Conservation (phyloP, 2,113 vertebrate genomes). For the Heloderma charlesbogerti region DNA sequence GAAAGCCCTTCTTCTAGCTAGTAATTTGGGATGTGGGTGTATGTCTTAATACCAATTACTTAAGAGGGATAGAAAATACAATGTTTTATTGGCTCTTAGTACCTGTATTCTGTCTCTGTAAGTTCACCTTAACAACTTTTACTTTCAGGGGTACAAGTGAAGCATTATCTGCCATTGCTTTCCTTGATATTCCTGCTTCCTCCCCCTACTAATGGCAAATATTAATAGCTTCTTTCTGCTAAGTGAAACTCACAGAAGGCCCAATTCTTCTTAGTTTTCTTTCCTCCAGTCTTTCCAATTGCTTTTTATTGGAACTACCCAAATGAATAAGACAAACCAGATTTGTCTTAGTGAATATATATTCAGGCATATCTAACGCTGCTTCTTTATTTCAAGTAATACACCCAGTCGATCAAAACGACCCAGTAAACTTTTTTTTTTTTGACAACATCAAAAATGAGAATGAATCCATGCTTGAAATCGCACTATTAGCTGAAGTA, state of each 20-base stretch:
- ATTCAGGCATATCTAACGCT: not conserved
- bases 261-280: not conserved
- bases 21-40: not conserved
- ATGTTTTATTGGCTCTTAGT: slow-evolving; percentile 10
- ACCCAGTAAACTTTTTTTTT: not conserved
- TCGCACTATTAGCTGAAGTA: not conserved
- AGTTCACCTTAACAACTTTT: slow-evolving; percentile 1
- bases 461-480: not conserved
- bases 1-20: too few species aligned
- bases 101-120: not conserved
- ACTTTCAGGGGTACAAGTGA: not conserved
- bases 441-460: not conserved
- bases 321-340: not conserved
- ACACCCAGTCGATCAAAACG: not conserved
- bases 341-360: not conserved
- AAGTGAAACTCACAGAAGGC: not conserved
- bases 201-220: not conserved
- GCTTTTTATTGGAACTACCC: not conserved
- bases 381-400: not conserved
- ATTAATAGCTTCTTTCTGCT: slow-evolving; percentile 13
- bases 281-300: not conserved
- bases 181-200: not conserved
- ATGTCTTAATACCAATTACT: not conserved
- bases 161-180: not conserved
- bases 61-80: not conserved